Conservation (phyloP, 2,797 vertebrate genomes). For the Sebastes reedi region DNA sequence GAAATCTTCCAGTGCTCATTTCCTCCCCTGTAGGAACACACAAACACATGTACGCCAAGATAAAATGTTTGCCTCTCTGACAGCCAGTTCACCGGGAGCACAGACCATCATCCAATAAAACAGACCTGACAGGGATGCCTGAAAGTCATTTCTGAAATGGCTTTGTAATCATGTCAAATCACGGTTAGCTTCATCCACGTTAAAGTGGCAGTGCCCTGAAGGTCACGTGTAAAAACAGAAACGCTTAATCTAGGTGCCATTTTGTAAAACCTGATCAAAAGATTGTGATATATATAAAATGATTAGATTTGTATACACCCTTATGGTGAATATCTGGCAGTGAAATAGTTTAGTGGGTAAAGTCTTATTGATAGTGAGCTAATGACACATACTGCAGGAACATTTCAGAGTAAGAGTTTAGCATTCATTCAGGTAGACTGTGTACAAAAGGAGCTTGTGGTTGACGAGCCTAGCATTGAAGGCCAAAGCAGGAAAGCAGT, state of each 20-base stretch:
- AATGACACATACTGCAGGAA: background rate
- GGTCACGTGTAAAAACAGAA: constrained; percentile 25
- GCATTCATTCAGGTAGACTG: background rate
- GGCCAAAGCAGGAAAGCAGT: background rate
- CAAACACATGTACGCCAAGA: background rate
- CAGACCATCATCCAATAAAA: background rate
- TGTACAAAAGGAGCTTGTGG: background rate
- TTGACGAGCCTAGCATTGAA: background rate
- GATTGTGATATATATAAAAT: background rate
- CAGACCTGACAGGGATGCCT: constrained; percentile 33
- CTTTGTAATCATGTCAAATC: constrained; percentile 65
- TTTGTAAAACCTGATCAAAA: background rate
- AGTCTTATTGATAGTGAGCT: background rate
- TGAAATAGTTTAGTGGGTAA: background rate
- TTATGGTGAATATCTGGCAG: background rate
- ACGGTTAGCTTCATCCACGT: constrained; percentile 28
- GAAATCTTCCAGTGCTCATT: constrained; percentile 61
- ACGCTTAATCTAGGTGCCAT: background rate
- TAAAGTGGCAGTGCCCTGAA: constrained; percentile 39
- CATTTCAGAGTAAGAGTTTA: background rate
- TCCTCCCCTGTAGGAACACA: constrained; percentile 58
- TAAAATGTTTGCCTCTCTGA: background rate
- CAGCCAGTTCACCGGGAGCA: background rate
- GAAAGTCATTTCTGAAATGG: constrained; percentile 65
- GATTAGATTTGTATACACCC: fast-evolving